Percentiles rank a stretch among this genome's conserved stretches.
Conservation (phyloP, 2,888 invertebrate genomes). For the Ochlodes sylvanus region DNA sequence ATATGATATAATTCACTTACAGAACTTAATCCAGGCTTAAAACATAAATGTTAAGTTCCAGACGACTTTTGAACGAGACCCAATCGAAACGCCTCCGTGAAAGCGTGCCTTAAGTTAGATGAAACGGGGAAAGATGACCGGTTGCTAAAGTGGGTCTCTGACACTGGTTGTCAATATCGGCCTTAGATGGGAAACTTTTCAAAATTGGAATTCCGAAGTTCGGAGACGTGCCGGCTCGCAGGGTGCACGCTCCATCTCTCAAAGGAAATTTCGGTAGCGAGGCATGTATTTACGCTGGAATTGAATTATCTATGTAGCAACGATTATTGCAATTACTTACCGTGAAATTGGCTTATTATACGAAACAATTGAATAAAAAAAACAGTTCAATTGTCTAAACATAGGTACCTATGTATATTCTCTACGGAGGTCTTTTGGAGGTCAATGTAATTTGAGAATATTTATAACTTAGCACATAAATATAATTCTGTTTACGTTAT, state of each 20-base stretch:
- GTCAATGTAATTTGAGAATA: no score
- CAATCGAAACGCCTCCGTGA: background rate
- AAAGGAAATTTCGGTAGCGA: constrained; percentile 81
- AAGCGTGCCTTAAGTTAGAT: constrained; percentile 38
- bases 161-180: constrained; percentile 80
- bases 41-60: no score
- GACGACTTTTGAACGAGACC: background rate
- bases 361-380: constrained; percentile 45
- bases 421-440: no score
- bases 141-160: constrained; percentile 67
- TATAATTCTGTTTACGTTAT: no score
- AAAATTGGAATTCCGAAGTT: constrained; percentile 85
- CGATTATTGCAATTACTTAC: constrained; percentile 76
- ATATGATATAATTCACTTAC: no score
- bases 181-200: constrained; percentile 82
- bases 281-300: constrained; percentile 77
- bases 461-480: no score
- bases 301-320: constrained; percentile 77
- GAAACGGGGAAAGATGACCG: constrained; percentile 54
- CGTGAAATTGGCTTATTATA: constrained; percentile 75
- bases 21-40: no score
- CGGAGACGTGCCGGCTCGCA: constrained; percentile 77
- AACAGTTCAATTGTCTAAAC: no score
- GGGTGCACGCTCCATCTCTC: constrained; percentile 77
- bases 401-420: no score